Conservation (phyloP, 2,113 vertebrate genomes). For the Limnothrissa miodon region DNA sequence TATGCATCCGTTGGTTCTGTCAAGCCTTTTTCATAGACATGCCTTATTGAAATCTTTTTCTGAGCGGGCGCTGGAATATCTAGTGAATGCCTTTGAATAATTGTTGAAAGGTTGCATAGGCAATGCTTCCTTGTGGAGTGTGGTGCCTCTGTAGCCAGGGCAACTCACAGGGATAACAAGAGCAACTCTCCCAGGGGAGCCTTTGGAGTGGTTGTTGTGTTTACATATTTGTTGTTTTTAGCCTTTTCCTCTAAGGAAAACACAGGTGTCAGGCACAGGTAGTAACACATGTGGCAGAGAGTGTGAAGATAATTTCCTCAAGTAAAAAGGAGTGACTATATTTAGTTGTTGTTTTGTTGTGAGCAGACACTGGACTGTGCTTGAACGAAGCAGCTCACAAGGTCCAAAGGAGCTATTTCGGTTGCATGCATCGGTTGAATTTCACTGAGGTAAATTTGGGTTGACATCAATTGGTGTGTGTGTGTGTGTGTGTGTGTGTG, state of each 20-base stretch:
- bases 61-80: background rate
- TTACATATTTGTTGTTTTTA: background rate
- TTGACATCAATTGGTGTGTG: background rate
- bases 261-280: background rate
- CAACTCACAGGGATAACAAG: background rate
- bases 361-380: background rate
- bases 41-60: background rate
- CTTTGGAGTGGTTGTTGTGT: background rate
- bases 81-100: background rate
- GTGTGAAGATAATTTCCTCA: background rate
- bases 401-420: background rate
- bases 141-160: background rate
- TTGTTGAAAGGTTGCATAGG: background rate
- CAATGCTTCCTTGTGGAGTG: background rate
- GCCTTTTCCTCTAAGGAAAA: background rate
- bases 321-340: background rate
- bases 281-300: background rate
- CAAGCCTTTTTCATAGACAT: too few relatives aligned
- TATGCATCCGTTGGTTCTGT: background rate
- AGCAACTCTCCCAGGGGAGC: background rate
- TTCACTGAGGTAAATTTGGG: background rate
- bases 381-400: background rate
- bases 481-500: background rate
- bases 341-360: background rate
- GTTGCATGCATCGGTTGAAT: background rate